Base-by-base conservation (phyloP, 64 coral and sea anemone genomes). In the Montipora cactus region DNA sequence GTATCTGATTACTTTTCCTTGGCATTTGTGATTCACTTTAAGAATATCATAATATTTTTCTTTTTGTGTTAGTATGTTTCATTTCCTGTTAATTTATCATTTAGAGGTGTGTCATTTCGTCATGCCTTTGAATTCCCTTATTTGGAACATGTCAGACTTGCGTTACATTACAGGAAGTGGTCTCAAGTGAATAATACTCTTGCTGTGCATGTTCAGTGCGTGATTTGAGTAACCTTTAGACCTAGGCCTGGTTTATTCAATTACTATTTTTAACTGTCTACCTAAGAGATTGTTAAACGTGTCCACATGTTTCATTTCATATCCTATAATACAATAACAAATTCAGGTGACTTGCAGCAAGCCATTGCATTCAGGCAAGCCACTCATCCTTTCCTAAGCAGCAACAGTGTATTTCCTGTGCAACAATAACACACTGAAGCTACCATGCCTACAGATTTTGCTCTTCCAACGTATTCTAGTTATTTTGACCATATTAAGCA, bases 401-500 rank as follows among this genome's bases (percentile, higher is more conserved):
- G 18, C 68, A 71, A 12, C 14, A 16, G 8, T 71, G 18, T 21
- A 21, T 71, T 71, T 71, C 5, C 18, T 21, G 5, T 68, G 64
- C 21, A 1, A 62, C 52, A 58, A 81, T 81, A 14, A 44, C 21
- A 81, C 55, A 22, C 51, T 9, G 12, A 68, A 2, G 8, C 18
- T 22, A 86, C 66, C 45, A 86, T 82, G 80, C 7, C 82, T 52
- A 86, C 82, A 70, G 82, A 67, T 23, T 86, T 3, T 72, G 64
- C 66, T 23, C 45, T 48, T 20, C 67, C 28, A 12, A 57, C 53
- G 7, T 70, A 84, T 48, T 9, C 45, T 7, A 58, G 61, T 5
- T 48, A 20, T 84, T 84, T 70, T 86, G 61, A 59, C 6, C 66
- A 72, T 1, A 51, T 49, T 50, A 68, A 86, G 44, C 62, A 86